Conservation (phyloP, 2,113 vertebrate genomes). For the Himantopus leucocephalus region DNA sequence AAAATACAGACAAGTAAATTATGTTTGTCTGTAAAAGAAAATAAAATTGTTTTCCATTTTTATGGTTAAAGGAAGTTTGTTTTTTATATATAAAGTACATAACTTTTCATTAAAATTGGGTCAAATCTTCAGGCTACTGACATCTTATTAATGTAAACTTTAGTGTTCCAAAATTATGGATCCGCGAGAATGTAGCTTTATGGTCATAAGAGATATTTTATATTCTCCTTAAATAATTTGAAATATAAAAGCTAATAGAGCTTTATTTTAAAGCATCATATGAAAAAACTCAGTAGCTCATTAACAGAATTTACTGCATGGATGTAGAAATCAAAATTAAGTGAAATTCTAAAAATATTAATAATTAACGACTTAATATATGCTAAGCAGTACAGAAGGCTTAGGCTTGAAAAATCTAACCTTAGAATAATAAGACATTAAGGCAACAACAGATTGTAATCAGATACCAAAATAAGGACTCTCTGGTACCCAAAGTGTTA, state of each 20-base stretch:
- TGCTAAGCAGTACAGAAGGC: background rate
- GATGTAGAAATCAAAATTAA: background rate
- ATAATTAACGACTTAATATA: background rate
- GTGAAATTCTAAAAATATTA: background rate
- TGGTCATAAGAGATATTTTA: background rate
- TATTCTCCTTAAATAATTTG: background rate
- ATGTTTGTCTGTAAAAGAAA: background rate
- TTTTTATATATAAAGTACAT: background rate
- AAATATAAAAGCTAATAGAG: background rate
- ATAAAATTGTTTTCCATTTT: background rate
- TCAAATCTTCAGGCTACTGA: background rate
- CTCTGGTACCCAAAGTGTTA: background rate
- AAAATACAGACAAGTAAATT: background rate
- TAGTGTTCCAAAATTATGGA: background rate
- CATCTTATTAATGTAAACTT: background rate
- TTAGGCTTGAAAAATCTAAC: background rate
- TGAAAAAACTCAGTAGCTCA: background rate
- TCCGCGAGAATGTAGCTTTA: background rate
- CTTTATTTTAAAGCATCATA: background rate
- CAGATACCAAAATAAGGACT: background rate
- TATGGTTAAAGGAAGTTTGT: background rate
- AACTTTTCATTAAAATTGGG: background rate
- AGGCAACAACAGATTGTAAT: background rate
- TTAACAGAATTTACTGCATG: background rate
- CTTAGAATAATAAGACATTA: background rate